A percentile compares a stretch with the other conserved stretches of the same genome.
Evolutionary conservation across 1,140 invertebrate genomes (phyloP).

Genomic region (Belonocnema kinseyi): DNA sequence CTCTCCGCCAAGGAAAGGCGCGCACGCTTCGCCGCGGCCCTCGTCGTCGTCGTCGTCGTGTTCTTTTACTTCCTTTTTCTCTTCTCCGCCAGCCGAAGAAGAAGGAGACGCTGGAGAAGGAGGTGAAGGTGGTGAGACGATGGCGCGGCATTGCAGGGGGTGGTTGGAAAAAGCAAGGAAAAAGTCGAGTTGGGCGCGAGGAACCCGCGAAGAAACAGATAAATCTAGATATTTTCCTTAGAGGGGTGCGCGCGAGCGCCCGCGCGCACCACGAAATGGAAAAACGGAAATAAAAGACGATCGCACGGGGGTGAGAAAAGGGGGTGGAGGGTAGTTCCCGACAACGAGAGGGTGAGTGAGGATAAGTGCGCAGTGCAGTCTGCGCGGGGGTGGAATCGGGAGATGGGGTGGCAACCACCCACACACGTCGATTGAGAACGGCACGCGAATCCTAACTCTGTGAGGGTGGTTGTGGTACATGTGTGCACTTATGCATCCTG

Average conservation of each 20-base stretch:
- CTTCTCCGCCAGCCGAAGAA: constrained; percentile 43
- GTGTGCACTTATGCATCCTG: constrained; percentile 36
- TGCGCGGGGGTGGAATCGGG: constrained; percentile 59
- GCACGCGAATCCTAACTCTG: constrained; percentile 35
- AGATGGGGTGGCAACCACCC: constrained; percentile 40
- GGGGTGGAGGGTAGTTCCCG: constrained; percentile 40
- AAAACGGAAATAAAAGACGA: constrained; percentile 74
- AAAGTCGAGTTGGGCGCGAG: constrained; percentile 38
- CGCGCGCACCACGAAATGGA: constrained; percentile 66
- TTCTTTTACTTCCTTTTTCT: constrained; percentile 55
- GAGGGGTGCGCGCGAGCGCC: constrained; percentile 43
- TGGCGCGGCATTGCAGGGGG: constrained; percentile 3
- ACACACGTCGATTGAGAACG: constrained; percentile 6
- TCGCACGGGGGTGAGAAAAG: constrained; percentile 56
- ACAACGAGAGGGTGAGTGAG: constrained; percentile 36
- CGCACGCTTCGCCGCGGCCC: constrained; percentile 73
- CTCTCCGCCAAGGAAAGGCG: constrained; percentile 72
- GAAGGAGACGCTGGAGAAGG: constrained; percentile 46
- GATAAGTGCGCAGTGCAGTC: constrained; percentile 69
- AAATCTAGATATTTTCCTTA: constrained; percentile 70
- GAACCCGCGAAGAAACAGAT: constrained; percentile 67
- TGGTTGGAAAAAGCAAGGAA: constrained; percentile 35
- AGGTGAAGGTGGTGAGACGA: constrained; percentile 35
- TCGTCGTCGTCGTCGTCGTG: constrained; percentile 63
- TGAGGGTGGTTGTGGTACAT: background rate